These are phyloP conservation scores for Conops quadrifasciatus DNA, from an alignment of 2,888 invertebrate species.

Conservation along the genomic window DNA sequence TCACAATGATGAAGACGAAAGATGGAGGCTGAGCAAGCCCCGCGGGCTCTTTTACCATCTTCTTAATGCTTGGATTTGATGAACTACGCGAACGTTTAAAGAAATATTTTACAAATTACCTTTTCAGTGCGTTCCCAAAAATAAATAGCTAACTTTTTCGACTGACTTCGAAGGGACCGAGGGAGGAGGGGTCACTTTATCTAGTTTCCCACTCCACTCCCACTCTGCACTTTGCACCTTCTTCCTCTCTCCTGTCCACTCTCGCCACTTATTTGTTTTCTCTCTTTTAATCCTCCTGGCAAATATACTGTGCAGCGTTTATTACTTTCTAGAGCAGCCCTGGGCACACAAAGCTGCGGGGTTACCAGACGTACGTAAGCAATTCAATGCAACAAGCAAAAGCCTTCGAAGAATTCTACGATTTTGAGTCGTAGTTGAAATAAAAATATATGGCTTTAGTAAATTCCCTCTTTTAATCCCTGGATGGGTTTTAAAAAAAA, in stretches of 20 bases:
- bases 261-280: not conserved
- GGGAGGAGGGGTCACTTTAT: too few species aligned
- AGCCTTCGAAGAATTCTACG: not conserved
- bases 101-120: too few species aligned
- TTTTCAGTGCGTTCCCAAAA: too few species aligned
- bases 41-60: slow-evolving; percentile 42
- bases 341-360: too few species aligned
- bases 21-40: slow-evolving; percentile 41
- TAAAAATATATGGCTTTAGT: slow-evolving; percentile 3
- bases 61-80: too few species aligned
- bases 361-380: not conserved
- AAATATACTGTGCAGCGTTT: not conserved
- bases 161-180: too few species aligned
- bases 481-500: slow-evolving; percentile 5
- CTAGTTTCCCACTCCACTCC: not conserved
- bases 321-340: not conserved
- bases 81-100: too few species aligned
- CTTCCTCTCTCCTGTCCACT: not conserved
- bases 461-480: slow-evolving; percentile 22
- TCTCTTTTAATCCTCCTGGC: not conserved
- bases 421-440: not conserved
- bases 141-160: too few species aligned
- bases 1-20: not conserved
- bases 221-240: not conserved
- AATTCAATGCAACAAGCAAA: not conserved